Conservation (phyloP, 2,888 invertebrate species). For the Mythimna pallens region DNA sequence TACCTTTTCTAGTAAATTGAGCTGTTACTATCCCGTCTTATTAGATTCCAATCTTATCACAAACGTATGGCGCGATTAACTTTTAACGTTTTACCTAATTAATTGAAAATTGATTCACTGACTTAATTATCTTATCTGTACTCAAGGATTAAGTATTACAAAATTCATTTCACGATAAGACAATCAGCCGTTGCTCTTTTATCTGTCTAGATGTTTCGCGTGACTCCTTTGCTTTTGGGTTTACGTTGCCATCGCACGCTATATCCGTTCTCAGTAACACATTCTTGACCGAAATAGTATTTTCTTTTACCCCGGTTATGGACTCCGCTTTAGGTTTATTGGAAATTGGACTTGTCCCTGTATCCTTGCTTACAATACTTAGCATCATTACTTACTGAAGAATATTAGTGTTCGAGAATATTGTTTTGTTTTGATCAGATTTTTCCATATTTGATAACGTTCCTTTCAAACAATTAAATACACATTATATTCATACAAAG, state of each 20-base stretch:
- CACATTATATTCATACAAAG: background rate
- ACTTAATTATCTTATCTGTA: conserved; percentile 40
- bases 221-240: conserved; percentile 66
- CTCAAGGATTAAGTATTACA: conserved; percentile 33
- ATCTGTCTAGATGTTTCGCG: conserved; percentile 67
- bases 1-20: conserved; percentile 1
- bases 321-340: conserved; percentile 24
- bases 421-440: background rate
- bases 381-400: background rate
- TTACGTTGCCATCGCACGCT: conserved; percentile 52
- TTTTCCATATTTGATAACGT: background rate
- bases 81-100: conserved; percentile 20
- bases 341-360: conserved; percentile 15
- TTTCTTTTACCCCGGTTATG: conserved; percentile 36
- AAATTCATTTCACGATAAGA: conserved; percentile 47
- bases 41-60: background rate
- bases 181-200: conserved; percentile 68
- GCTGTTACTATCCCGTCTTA: conserved; percentile 2
- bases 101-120: conserved; percentile 8
- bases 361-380: background rate
- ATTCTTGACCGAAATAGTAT: conserved; percentile 45
- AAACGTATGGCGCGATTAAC: background rate
- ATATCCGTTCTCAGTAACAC: conserved; percentile 54
- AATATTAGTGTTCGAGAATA: background rate
- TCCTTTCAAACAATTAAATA: background rate